These are phyloP conservation scores for Chinchilla lanigera DNA, from an alignment of 2,113 vertebrate genomes.

Conservation along the genomic window DNA sequence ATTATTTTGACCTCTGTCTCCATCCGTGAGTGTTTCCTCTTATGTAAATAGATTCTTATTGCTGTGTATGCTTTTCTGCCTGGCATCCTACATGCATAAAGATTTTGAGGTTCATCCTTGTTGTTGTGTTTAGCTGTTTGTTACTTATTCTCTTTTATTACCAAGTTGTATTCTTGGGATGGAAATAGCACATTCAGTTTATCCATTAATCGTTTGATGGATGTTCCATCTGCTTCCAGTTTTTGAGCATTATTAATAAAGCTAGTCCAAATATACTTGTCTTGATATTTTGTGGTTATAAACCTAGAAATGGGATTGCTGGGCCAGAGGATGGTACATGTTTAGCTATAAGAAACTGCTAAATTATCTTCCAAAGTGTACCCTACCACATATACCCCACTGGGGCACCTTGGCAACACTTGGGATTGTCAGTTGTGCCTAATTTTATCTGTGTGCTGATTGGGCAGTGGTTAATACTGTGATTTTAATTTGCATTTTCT, in stretches of 20 bases:
- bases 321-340: not conserved
- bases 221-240: not conserved
- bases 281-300: not conserved
- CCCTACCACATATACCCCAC: fast-evolving
- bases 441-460: not conserved
- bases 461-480: not conserved
- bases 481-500: not conserved
- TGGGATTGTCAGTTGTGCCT: not conserved
- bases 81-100: not conserved
- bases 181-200: not conserved
- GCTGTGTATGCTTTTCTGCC: not conserved
- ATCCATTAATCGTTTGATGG: not conserved
- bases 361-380: not conserved
- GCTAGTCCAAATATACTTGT: not conserved
- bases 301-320: not conserved
- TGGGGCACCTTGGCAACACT: not conserved
- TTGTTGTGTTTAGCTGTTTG: not conserved
- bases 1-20: not conserved
- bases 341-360: not conserved
- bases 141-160: not conserved
- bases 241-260: not conserved
- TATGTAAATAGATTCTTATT: not conserved
- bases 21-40: not conserved
- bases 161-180: not conserved
- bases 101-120: not conserved